Evolutionary conservation across 1,140 invertebrate genomes (phyloP).

Genomic region (Tetragnatha versicolor): DNA sequence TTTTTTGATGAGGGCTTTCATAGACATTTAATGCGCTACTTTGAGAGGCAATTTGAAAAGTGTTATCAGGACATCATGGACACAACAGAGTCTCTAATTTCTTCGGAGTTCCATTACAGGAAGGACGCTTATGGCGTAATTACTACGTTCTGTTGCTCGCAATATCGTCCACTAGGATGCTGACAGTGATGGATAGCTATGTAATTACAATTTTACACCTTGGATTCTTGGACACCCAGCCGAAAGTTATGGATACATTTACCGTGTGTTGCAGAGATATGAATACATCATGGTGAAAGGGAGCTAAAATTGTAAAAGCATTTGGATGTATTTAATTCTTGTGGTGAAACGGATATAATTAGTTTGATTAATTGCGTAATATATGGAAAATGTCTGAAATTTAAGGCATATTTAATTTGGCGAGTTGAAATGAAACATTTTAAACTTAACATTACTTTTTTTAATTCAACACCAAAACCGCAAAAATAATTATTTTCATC

Average conservation of each 20-base stretch:
- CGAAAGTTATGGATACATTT: conserved; percentile 12
- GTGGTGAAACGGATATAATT: too few relatives aligned
- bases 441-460: too few relatives aligned
- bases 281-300: too few relatives aligned
- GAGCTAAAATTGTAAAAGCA: too few relatives aligned
- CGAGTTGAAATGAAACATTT: too few relatives aligned
- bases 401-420: too few relatives aligned
- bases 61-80: conserved; percentile 27
- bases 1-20: conserved; percentile 37
- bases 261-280: neutral
- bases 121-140: conserved; percentile 33
- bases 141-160: conserved; percentile 37
- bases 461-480: too few relatives aligned
- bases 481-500: too few relatives aligned
- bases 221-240: neutral
- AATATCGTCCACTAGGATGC: conserved; percentile 14
- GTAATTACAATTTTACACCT: conserved; percentile 48
- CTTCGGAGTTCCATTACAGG: conserved; percentile 43
- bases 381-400: too few relatives aligned
- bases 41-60: conserved; percentile 49
- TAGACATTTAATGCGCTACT: conserved; percentile 24
- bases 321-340: too few relatives aligned
- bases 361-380: too few relatives aligned
- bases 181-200: conserved; percentile 47
- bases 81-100: conserved; percentile 37